Conservation (phyloP, 2,113 vertebrate genomes). For the Clarias magur region DNA sequence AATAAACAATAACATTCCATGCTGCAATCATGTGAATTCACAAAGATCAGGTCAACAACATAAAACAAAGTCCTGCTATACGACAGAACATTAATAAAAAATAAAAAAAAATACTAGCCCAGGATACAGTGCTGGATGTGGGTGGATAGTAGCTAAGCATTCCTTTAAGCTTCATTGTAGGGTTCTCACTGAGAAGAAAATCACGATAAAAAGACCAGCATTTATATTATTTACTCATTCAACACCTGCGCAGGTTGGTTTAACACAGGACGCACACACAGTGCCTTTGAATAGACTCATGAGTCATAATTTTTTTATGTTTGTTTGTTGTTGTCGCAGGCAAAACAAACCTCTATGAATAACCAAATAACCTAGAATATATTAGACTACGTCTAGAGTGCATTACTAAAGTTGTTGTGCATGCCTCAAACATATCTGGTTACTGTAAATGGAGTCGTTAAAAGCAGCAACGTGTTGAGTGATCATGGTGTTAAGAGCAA, state of each 20-base stretch:
- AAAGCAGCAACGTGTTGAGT: background rate
- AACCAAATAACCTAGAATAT: background rate
- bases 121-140: background rate
- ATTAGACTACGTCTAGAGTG: background rate
- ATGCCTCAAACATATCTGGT: background rate
- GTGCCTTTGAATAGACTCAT: background rate
- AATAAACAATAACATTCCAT: constrained; percentile 10
- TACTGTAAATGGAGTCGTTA: background rate
- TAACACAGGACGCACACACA: background rate
- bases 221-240: background rate
- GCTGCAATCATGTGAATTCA: background rate
- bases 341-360: background rate
- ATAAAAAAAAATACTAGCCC: background rate
- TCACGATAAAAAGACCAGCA: background rate
- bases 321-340: background rate
- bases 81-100: background rate
- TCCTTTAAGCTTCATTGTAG: background rate
- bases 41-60: background rate
- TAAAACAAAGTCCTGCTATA: background rate
- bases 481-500: background rate
- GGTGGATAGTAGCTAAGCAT: background rate
- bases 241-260: constrained; percentile 15
- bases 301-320: background rate
- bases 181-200: background rate
- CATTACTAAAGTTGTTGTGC: background rate